Base-by-base conservation (phyloP, 2,888 invertebrate species). In the Zele albiditarsus region DNA sequence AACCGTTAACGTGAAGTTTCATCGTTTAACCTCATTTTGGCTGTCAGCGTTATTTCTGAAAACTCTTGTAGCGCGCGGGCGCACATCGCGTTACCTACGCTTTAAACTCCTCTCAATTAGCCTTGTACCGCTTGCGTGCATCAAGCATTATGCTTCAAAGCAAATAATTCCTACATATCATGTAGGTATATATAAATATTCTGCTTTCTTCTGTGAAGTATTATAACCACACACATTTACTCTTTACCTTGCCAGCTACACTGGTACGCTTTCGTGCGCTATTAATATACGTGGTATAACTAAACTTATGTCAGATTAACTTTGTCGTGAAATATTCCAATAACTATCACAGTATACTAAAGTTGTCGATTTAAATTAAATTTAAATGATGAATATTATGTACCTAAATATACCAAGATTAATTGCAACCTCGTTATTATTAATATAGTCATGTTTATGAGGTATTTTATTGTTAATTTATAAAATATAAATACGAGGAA, bases 31-130 rank as follows among this genome's bases (percentile, higher is more conserved):
- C 71, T 60, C 38, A 68, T 68, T 73, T 20, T 27, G 60, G 20
- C 49, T 46, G 71, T 71, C 67, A 60, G 58, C 66, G 28, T 31
- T 46, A 67, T 72, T 71, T 68, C 62, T 62, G 49, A 75, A 57
- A 49, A 63, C 53, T 38, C 20, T 62, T 25, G 5, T 28, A 28
- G 60, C 27, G 27, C 25, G 23, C 12, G 2, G 46, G 60, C 63
- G 28, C 53, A 53, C 38, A 38, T 12, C 6, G n/a, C 46, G 16
- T 46, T 46, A n/a, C 20, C 20, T 3, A 53, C 23, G 53, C 20
- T 71, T 66, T 67, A 75, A 71, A 60, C 49, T 71, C 16, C 67
- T 53, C 62, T 49, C 63, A 75, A 75, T 75, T 75, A 75, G 72
- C 60, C 38, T 53, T 53, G 67, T 60, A 38, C 53, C 23, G 38